A percentile compares a stretch with the other conserved stretches of the same genome.
These are phyloP conservation scores for Aurelia aurita DNA, from an alignment of 30 jellyfish, hydroid and myxozoan genomes.

Conservation along the genomic window DNA sequence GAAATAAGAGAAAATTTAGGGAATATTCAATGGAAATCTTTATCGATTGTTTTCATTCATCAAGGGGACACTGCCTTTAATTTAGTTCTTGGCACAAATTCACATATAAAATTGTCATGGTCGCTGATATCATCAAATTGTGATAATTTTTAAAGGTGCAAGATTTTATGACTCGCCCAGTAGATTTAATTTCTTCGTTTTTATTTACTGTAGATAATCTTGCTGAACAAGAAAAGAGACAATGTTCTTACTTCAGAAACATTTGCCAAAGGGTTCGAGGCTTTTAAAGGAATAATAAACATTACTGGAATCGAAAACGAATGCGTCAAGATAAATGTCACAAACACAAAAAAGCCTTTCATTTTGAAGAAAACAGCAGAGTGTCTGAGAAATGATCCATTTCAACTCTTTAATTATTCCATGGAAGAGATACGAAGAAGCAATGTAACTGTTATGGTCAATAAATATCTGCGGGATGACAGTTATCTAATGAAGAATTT, in stretches of 20 bases:
- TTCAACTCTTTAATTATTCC: slow-evolving; percentile 38
- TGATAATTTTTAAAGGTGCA: too few relatives aligned
- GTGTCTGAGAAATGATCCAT: slow-evolving; percentile 33
- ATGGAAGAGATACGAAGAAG: not conserved
- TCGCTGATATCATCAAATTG: too few relatives aligned
- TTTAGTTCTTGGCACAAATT: too few relatives aligned
- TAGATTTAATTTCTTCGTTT: too few relatives aligned
- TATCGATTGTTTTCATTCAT: too few relatives aligned
- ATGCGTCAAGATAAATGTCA: slow-evolving; percentile 13
- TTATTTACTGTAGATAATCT: not conserved
- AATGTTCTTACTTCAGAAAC: slow-evolving; percentile 20
- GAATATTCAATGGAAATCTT: too few relatives aligned
- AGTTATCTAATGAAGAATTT: slow-evolving; percentile 31
- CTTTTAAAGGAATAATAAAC: slow-evolving; percentile 12
- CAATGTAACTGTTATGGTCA: slow-evolving; percentile 3
- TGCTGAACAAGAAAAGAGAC: not conserved
- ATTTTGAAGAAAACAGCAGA: slow-evolving; percentile 7
- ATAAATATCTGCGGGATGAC: not conserved
- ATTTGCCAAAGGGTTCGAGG: slow-evolving; percentile 2
- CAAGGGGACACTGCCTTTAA: too few relatives aligned
- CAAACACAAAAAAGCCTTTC: slow-evolving; percentile 9
- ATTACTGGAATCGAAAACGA: not conserved
- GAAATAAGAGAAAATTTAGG: too few relatives aligned
- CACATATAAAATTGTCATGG: too few relatives aligned
- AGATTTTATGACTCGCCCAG: too few relatives aligned